Evolutionary conservation across 2,113 vertebrate species (phyloP).

Genomic region (Sander lucioperca): DNA sequence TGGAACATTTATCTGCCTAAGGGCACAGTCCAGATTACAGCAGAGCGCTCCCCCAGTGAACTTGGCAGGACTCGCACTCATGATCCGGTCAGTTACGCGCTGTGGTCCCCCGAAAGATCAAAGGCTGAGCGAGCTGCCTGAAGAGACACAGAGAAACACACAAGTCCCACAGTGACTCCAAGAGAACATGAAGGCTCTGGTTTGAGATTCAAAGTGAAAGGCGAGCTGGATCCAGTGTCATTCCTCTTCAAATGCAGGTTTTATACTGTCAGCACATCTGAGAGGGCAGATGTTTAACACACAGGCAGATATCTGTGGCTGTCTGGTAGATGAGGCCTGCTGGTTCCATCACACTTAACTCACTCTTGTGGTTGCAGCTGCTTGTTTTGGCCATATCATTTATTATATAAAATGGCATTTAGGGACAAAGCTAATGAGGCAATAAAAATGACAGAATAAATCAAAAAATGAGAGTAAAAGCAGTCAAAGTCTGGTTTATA

Average conservation of each 20-base stretch:
- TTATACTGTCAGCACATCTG: slow-evolving; percentile 52
- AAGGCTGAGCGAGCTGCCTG: slow-evolving; percentile 47
- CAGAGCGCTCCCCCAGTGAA: slow-evolving; percentile 14
- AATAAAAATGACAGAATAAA: slow-evolving; percentile 8
- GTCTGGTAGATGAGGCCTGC: slow-evolving; percentile 23
- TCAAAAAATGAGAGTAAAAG: neutral
- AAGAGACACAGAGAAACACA: slow-evolving; percentile 52
- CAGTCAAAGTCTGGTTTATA: neutral
- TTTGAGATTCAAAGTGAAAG: slow-evolving; percentile 59
- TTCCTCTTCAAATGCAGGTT: slow-evolving; percentile 50
- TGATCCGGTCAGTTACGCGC: slow-evolving; percentile 43
- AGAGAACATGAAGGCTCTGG: slow-evolving; percentile 52
- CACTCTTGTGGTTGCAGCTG: slow-evolving; percentile 14
- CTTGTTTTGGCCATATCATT: too few species aligned
- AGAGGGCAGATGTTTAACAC: slow-evolving; percentile 38
- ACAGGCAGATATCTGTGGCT: slow-evolving; percentile 29
- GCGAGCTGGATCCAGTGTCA: slow-evolving; percentile 33
- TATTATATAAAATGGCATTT: neutral
- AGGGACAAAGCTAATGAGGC: neutral
- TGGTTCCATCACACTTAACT: slow-evolving; percentile 17
- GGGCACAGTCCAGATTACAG: slow-evolving; percentile 43
- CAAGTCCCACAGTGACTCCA: slow-evolving; percentile 28
- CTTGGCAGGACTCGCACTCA: slow-evolving; percentile 24
- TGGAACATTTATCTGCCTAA: slow-evolving; percentile 54
- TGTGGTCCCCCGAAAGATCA: slow-evolving; percentile 57